A percentile compares a stretch with the other conserved stretches of the same genome.
These are phyloP conservation scores for Petrocephalus schoutedeni DNA, from an alignment of 2,797 vertebrate genomes.

Conservation along the genomic window DNA sequence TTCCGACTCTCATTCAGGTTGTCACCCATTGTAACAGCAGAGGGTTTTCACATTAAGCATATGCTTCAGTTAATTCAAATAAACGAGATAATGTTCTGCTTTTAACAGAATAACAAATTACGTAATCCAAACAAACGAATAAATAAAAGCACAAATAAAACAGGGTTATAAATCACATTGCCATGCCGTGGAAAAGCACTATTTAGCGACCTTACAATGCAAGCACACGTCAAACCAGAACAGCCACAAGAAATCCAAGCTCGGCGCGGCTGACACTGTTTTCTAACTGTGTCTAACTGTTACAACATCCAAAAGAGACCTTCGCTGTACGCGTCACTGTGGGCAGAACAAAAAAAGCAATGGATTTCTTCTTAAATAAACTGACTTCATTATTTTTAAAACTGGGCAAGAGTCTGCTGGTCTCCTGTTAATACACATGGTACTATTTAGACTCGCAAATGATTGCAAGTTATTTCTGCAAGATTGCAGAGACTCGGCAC, in stretches of 20 bases:
- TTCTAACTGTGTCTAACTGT: slow-evolving; percentile 4
- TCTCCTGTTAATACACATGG: not conserved
- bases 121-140: not conserved
- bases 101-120: not conserved
- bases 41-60: not conserved
- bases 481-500: not conserved
- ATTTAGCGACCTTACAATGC: not conserved
- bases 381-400: not conserved
- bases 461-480: not conserved
- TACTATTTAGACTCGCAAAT: not conserved
- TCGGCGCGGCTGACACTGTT: not conserved
- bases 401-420: not conserved
- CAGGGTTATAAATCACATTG: not conserved
- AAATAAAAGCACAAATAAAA: not conserved
- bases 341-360: not conserved
- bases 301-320: slow-evolving; percentile 1
- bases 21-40: not conserved
- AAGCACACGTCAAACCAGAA: slow-evolving; percentile 1
- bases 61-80: not conserved
- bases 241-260: not conserved
- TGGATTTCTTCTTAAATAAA: not conserved
- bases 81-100: not conserved
- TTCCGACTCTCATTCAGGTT: not conserved
- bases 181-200: not conserved
- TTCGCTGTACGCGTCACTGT: not conserved